phyloP scores from a whole-genome alignment of 2,888 invertebrate species.

The Merodon equestris region DNA sequence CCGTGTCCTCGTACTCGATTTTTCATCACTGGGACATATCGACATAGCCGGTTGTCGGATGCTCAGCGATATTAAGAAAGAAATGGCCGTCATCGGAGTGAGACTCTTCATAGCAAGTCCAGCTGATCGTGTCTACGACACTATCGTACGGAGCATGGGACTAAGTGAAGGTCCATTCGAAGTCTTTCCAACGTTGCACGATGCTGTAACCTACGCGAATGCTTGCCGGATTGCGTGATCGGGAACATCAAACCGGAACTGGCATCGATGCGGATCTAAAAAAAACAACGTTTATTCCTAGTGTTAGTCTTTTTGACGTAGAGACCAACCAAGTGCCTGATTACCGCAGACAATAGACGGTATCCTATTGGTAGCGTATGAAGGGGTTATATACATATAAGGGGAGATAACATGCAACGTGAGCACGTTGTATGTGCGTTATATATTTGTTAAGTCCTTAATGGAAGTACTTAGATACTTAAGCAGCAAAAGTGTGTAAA shows the following conservation, averaged over 20 bases:
- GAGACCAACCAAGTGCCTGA: slow-evolving; percentile 61
- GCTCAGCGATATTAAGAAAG: slow-evolving; percentile 80
- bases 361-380: slow-evolving; percentile 7
- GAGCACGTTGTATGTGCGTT: background rate
- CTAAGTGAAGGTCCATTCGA: slow-evolving; percentile 78
- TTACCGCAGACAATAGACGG: slow-evolving; percentile 21
- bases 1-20: slow-evolving; percentile 81
- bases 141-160: slow-evolving; percentile 76
- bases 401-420: too few species aligned
- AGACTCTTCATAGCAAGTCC: slow-evolving; percentile 81
- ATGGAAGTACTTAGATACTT: slow-evolving; percentile 34
- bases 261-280: too few species aligned
- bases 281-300: too few species aligned
- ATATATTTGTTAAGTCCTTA: slow-evolving; percentile 49
- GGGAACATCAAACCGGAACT: too few species aligned
- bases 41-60: slow-evolving; percentile 83
- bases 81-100: slow-evolving; percentile 80
- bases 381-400: too few species aligned
- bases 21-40: slow-evolving; percentile 82
- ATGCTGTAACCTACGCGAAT: slow-evolving; percentile 81
- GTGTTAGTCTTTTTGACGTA: slow-evolving; percentile 32
- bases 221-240: slow-evolving; percentile 75
- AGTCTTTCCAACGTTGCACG: slow-evolving; percentile 83
- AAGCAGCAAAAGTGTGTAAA: slow-evolving; percentile 21
- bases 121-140: slow-evolving; percentile 79